Evolutionary conservation across 2,113 vertebrate species (phyloP).

Genomic region (Odocoileus virginianus): DNA sequence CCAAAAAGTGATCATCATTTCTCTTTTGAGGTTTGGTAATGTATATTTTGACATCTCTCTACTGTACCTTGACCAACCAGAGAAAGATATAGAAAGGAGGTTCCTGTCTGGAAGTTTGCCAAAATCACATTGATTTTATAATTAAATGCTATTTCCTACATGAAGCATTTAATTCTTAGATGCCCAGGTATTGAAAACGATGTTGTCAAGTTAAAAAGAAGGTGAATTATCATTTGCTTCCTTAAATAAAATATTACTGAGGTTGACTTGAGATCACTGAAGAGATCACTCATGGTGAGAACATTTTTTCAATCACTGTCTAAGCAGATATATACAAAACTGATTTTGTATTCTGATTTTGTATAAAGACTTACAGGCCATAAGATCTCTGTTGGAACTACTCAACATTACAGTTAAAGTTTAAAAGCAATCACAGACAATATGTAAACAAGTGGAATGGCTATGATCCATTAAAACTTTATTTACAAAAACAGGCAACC

Average conservation of each 20-base stretch:
- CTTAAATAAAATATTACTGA: constrained; percentile 47
- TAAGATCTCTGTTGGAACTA: neutral
- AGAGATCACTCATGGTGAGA: neutral
- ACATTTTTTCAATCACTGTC: neutral
- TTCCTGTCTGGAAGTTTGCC: constrained; percentile 24
- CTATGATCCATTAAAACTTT: neutral
- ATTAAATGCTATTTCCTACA: constrained; percentile 59
- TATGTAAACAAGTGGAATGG: neutral
- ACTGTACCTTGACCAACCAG: neutral
- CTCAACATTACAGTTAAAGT: neutral
- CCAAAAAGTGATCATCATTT: neutral
- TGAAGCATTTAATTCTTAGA: constrained; percentile 48
- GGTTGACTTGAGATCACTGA: neutral
- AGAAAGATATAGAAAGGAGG: constrained; percentile 8
- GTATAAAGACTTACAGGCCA: neutral
- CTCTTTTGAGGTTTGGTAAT: neutral
- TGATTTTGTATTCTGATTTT: neutral
- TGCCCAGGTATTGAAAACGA: constrained; percentile 32
- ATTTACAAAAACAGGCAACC: neutral
- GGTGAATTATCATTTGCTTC: constrained; percentile 49
- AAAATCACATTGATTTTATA: constrained; percentile 62
- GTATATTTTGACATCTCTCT: neutral
- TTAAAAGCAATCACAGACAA: neutral
- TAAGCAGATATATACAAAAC: neutral
- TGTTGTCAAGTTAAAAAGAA: constrained; percentile 41